Conservation (phyloP, 2,113 vertebrate genomes). For the Panurus biarmicus region DNA sequence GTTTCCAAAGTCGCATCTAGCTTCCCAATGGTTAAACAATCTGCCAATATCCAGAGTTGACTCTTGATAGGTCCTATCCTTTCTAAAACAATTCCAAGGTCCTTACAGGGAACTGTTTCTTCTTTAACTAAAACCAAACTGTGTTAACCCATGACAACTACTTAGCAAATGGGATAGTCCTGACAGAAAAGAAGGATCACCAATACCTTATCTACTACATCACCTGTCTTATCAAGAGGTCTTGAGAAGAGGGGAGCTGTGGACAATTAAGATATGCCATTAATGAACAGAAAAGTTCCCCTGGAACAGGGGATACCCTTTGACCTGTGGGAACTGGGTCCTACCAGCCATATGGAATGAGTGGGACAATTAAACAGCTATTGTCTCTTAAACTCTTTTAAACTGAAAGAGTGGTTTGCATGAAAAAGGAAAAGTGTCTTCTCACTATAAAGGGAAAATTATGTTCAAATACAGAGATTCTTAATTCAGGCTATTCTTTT, state of each 20-base stretch:
- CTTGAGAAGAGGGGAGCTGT: background rate
- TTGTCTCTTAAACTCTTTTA: background rate
- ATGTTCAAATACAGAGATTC: background rate
- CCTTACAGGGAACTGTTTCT: no score
- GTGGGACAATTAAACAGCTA: background rate
- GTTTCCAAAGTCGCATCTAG: no score
- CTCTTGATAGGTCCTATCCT: no score
- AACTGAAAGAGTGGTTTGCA: background rate
- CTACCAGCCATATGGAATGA: background rate
- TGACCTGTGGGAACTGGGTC: background rate
- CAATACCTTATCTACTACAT: background rate
- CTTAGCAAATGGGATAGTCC: background rate
- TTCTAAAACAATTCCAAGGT: no score
- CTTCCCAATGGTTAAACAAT: no score
- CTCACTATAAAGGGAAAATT: background rate
- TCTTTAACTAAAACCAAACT: no score
- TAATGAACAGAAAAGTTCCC: background rate
- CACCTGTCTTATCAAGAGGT: background rate
- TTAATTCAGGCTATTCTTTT: background rate
- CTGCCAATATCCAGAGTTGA: no score
- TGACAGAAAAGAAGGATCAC: background rate
- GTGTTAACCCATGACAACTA: no score
- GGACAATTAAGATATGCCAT: background rate
- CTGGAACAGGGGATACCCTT: background rate
- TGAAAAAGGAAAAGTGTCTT: background rate